A percentile compares a stretch with the other conserved stretches of the same genome.
These are phyloP conservation scores for Euplexia lucipara DNA, from an alignment of 2,888 invertebrate species.

Conservation along the genomic window DNA sequence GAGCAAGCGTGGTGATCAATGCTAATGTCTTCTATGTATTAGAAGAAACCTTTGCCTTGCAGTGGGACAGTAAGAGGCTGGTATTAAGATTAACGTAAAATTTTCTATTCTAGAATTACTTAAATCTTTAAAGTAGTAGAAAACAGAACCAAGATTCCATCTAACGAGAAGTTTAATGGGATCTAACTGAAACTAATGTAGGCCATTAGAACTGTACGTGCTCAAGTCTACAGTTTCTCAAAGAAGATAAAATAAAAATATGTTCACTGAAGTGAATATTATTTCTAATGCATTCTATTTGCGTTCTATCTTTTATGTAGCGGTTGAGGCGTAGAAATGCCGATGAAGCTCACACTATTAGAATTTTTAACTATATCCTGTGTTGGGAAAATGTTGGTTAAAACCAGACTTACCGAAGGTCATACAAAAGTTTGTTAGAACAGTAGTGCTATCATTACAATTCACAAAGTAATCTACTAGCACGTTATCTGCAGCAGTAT, in stretches of 20 bases:
- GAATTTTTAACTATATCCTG: too few species aligned
- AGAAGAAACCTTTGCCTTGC: too few species aligned
- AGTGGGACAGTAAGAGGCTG: too few species aligned
- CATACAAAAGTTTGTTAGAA: not conserved
- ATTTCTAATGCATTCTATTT: slow-evolving; percentile 29
- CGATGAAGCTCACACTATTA: slow-evolving; percentile 13
- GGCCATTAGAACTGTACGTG: slow-evolving; percentile 55
- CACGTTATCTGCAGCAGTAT: not conserved
- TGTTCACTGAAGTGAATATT: slow-evolving; percentile 38
- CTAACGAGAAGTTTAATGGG: slow-evolving; percentile 45
- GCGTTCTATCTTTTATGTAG: slow-evolving; percentile 22
- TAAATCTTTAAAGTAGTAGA: slow-evolving; percentile 34
- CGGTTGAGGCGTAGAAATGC: not conserved
- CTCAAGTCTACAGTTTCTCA: slow-evolving; percentile 36
- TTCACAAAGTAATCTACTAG: not conserved
- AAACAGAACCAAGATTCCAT: slow-evolving; percentile 28
- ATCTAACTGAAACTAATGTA: slow-evolving; percentile 57
- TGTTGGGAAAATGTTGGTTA: too few species aligned
- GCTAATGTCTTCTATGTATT: too few species aligned
- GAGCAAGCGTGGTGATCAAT: too few species aligned
- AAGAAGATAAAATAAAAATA: slow-evolving; percentile 49
- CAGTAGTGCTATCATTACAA: too few species aligned
- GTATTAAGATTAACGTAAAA: slow-evolving; percentile 9
- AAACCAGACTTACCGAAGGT: not conserved
- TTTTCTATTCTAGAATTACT: slow-evolving; percentile 4